Base-by-base conservation (phyloP, 2,888 invertebrate genomes). In the Hylaea fasciaria region DNA sequence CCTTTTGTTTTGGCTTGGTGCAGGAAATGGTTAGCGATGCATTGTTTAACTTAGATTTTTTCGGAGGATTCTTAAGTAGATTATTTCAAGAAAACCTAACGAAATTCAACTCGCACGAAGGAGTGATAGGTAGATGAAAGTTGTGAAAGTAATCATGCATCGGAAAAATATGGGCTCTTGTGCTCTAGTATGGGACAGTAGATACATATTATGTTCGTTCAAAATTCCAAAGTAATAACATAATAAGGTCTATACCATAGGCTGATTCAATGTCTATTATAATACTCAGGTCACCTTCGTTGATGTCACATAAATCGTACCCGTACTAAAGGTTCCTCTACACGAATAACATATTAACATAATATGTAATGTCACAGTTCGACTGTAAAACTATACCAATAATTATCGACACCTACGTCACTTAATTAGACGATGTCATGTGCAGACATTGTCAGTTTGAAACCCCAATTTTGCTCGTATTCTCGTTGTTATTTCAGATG, bases 1-100 rank as follows among this genome's bases (percentile, higher is more conserved):
- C 41, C 32, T 44, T 57, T 62, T 49, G 55, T 68, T 57, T 62
- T 66, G 64, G 51, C 35, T 62, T 41, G 46, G 16, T 49, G 39
- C 46, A 41, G n/a, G 11, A 51, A 46, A 55, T 16, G 32, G 40
- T 50, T 45, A 35, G 32, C 32, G 14, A 50, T 14, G 40, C 32
- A 46, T 16, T 10, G 29, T 29, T 39, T n/a, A 17, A 47, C 32
- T 16, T 17, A 22, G 32, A 47, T 39, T 49, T 39, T 39, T 49
- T 8, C n/a, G 46, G 14, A 29, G 10, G 37, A 5, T 37, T 37
- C 11, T 37, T n/a, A 37, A 12, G 35, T 35, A n/a, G n/a, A n/a
- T 35, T 35, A 7, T 35, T 11, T 35, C 1, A 11, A 9, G 1
- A 5, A 11, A 35, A 2, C 1, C 35, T 9, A 11, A 35, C 3